phyloP scores from a whole-genome alignment of 2,888 invertebrate species.

The Tridacna gigas region DNA sequence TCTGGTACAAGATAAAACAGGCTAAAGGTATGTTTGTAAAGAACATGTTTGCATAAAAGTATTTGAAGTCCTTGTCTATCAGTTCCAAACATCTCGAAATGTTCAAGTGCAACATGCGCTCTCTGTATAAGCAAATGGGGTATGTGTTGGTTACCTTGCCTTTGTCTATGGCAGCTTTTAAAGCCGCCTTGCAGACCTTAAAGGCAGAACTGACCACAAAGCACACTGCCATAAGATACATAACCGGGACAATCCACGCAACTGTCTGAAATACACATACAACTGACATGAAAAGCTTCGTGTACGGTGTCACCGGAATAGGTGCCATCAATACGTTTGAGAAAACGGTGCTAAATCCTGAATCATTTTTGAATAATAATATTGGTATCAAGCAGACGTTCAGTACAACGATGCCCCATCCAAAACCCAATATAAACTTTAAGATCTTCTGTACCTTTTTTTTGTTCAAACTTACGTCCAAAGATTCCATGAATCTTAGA shows the following conservation, averaged over 20 bases:
- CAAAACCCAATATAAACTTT: neutral
- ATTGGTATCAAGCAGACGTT: slow-evolving; percentile 7
- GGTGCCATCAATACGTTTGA: neutral
- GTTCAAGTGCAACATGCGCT: slow-evolving; percentile 19
- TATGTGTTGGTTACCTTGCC: slow-evolving; percentile 5
- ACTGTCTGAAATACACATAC: neutral
- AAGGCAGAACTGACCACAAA: neutral
- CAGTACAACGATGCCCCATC: neutral
- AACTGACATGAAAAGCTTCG: neutral
- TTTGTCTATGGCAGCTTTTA: neutral
- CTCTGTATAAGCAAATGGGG: slow-evolving; percentile 14
- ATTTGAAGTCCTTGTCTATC: slow-evolving; percentile 22
- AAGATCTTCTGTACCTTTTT: neutral
- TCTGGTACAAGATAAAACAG: slow-evolving; percentile 17
- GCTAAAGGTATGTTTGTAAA: slow-evolving; percentile 22
- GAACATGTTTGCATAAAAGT: slow-evolving; percentile 19
- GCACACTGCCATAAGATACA: slow-evolving; percentile 5
- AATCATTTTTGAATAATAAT: neutral
- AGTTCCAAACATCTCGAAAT: slow-evolving; percentile 6
- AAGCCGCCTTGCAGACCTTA: slow-evolving; percentile 13
- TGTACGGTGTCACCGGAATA: neutral
- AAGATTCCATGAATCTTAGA: neutral
- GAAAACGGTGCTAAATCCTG: neutral
- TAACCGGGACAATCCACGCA: slow-evolving; percentile 20
- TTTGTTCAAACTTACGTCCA: slow-evolving; percentile 1